Base-by-base conservation (phyloP, 2,113 vertebrate genomes). In the Pteruthius melanotis region DNA sequence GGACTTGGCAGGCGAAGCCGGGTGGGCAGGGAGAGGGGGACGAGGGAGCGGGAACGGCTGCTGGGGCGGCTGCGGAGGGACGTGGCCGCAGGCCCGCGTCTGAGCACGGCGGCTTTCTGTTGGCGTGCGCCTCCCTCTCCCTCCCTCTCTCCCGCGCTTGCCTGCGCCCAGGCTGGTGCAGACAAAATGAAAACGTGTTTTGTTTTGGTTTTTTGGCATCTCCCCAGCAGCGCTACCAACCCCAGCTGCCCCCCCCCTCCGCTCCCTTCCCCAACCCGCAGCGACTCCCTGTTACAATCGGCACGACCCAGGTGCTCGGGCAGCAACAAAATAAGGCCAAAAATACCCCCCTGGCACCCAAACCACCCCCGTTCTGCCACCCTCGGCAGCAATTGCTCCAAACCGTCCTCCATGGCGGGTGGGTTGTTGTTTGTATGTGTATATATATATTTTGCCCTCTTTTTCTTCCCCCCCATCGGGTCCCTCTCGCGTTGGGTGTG, bases 111-210 rank as follows among this genome's bases (percentile, higher is more conserved):
- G 15, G 87, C 87, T 94, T 57, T 22, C 83, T 89, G 89, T 78
- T 78, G 42, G 90, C 39, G 59, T n/a, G 72, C 64, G 65, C 89
- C 75, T 89, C 76, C 81, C 82, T 63, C 92, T 90, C 91, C 65
- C 90, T 81, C 91, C 68, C 77, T 88, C 87, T 83, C 90, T 86
- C 88, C 86, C 30, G 64, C 30, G 22, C 89, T 96, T 42, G 68
- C 77, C 93, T 60, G 94, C 80, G 76, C 95, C 87, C 78, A 91
- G 89, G 86, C 93, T 97, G 96, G 95, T 95, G 96, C 95, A 93
- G 92, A 93, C 94, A 96, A 95, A 96, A 97, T 91, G 93, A 96
- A 97, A 97, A 93, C 79, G 87, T 93, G 97, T 93, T 95, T 96
- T 96, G 94, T 93, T 95, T 90, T 91, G 87, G 63, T 83, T 88